Conservation (phyloP, 1,140 invertebrate genomes). For the Trichogramma pretiosum region DNA sequence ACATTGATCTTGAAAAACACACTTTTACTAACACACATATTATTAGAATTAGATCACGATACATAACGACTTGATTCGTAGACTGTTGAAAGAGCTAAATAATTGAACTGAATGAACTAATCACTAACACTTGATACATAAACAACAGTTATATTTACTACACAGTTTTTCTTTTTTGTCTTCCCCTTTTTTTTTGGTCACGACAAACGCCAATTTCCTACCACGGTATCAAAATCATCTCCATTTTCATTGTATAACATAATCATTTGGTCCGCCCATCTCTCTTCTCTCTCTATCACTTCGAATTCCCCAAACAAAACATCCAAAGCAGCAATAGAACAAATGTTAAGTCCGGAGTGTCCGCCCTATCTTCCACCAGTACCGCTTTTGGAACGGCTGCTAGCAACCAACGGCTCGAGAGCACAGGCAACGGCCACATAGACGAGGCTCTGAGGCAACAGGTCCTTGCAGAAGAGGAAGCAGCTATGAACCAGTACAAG, state of each 20-base stretch:
- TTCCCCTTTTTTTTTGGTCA: conserved; percentile 45
- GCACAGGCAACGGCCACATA: conserved; percentile 61
- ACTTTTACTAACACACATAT: conserved; percentile 3
- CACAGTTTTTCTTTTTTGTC: conserved; percentile 44
- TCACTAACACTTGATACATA: conserved; percentile 14
- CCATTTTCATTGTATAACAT: too few relatives aligned
- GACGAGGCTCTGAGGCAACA: conserved; percentile 79
- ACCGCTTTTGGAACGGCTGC: conserved; percentile 75
- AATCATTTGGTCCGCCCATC: conserved; percentile 20
- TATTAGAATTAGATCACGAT: too few relatives aligned
- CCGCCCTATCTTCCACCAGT: conserved; percentile 80
- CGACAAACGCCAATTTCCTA: too few relatives aligned
- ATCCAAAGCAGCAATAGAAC: conserved; percentile 62
- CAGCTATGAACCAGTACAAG: conserved; percentile 90
- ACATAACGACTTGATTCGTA: too few relatives aligned
- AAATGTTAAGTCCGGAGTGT: conserved; percentile 82
- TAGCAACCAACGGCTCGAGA: conserved; percentile 63
- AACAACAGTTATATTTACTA: conserved; percentile 44
- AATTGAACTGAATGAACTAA: too few relatives aligned
- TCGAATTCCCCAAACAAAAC: conserved; percentile 3
- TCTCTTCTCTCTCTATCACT: conserved; percentile 17
- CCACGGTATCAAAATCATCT: too few relatives aligned
- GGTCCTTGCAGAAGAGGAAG: conserved; percentile 89
- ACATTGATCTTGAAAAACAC: too few relatives aligned
- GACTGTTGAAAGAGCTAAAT: too few relatives aligned